A percentile compares a stretch with the other conserved stretches of the same genome.
Evolutionary conservation across 2,797 vertebrate genomes (phyloP).

Genomic region (Smutsia temminckii): DNA sequence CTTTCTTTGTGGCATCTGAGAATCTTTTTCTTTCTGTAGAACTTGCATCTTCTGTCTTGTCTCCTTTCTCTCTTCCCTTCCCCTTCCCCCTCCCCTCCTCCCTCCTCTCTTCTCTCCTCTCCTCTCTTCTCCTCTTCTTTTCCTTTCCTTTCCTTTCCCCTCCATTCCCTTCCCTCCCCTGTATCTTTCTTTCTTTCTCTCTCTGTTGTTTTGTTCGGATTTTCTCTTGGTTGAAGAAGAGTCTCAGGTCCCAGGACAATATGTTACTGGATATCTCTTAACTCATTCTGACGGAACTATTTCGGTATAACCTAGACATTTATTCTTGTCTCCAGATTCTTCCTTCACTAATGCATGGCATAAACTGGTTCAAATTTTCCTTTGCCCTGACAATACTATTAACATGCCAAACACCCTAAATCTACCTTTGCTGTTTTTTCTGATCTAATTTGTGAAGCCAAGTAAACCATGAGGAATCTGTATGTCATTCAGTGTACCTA

Average conservation of each 20-base stretch:
- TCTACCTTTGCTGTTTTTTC: background rate
- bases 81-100: rapidly evolving
- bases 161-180: no score
- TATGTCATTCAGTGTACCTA: background rate
- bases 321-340: background rate
- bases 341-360: background rate
- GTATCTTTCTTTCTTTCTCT: no score
- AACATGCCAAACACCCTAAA: background rate
- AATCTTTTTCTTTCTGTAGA: background rate
- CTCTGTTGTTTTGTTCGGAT: background rate
- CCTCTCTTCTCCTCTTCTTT: no score
- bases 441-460: background rate
- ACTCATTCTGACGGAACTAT: background rate
- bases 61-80: no score
- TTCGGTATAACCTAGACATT: background rate
- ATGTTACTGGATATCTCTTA: background rate
- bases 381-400: background rate
- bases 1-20: background rate
- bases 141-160: rapidly evolving
- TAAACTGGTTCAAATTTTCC: background rate
- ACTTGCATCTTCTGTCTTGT: background rate
- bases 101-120: no score
- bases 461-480: background rate
- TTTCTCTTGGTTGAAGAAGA: background rate
- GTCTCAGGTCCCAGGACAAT: background rate